phyloP scores from a whole-genome alignment of 2,888 invertebrate species.

The Agriopis leucophaearia region DNA sequence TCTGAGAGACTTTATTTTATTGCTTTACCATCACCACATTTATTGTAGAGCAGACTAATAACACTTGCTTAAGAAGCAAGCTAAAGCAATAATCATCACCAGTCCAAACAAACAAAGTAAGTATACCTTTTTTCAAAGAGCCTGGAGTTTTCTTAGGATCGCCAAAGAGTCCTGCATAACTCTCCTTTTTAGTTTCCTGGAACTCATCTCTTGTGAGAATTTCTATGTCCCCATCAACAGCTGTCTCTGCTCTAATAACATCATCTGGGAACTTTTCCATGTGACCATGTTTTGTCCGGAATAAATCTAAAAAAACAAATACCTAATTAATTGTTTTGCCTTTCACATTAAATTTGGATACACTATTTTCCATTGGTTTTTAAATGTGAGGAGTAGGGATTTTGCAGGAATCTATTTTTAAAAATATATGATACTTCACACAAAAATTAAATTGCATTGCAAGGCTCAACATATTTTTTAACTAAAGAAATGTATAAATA shows the following conservation, averaged over 20 bases:
- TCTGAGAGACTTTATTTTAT: no score
- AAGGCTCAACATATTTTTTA: no score
- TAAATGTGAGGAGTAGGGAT: no score
- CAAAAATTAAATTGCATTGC: no score
- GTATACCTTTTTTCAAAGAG: slow-evolving; percentile 68
- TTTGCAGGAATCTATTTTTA: no score
- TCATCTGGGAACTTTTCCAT: slow-evolving; percentile 94
- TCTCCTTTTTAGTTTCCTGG: slow-evolving; percentile 77
- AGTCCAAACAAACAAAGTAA: background rate
- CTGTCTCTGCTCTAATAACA: slow-evolving; percentile 90
- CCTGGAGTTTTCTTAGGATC: slow-evolving; percentile 69
- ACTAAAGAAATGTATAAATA: no score
- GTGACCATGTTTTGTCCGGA: slow-evolving; percentile 87
- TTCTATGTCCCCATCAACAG: slow-evolving; percentile 90
- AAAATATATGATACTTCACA: no score
- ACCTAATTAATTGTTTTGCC: background rate
- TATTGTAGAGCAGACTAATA: no score
- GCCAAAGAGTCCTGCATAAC: slow-evolving; percentile 80
- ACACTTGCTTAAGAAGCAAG: no score
- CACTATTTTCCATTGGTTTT: no score
- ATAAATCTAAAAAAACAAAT: slow-evolving; percentile 83
- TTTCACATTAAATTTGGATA: background rate
- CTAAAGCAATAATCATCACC: background rate
- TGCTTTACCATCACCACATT: no score
- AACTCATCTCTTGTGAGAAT: slow-evolving; percentile 88